Conservation (phyloP, 2,113 vertebrate species). For the Clinocottus analis region DNA sequence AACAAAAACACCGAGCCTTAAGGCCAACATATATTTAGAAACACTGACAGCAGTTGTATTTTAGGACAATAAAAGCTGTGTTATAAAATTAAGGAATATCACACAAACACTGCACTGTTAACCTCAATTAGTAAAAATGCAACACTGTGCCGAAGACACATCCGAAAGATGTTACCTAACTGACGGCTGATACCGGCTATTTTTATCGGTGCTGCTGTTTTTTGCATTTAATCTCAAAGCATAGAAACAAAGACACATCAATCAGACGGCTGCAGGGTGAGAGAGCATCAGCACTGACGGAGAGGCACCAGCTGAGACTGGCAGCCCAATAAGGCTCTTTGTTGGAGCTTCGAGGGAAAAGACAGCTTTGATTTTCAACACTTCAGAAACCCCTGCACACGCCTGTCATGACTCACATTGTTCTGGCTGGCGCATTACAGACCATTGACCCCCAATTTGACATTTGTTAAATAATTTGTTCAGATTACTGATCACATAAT, state of each 20-base stretch:
- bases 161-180: conserved; percentile 4
- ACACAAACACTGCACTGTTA: background rate
- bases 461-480: conserved; percentile 15
- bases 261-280: conserved; percentile 56
- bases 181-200: conserved; percentile 18
- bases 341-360: conserved; percentile 20
- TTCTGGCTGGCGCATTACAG: background rate
- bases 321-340: conserved; percentile 40
- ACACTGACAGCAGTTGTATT: background rate
- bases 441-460: conserved; percentile 15
- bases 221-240: conserved; percentile 43
- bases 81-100: background rate
- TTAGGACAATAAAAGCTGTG: background rate
- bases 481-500: conserved; percentile 18
- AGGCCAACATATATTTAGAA: background rate
- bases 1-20: background rate
- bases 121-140: background rate
- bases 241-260: conserved; percentile 47
- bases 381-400: background rate
- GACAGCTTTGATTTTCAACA: conserved; percentile 42
- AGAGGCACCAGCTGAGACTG: conserved; percentile 30
- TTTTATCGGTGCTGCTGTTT: conserved; percentile 44
- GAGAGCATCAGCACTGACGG: conserved; percentile 38
- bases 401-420: background rate
- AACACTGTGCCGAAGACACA: background rate